Base-by-base conservation (phyloP, 2,113 vertebrate species). In the Rattus rattus region DNA sequence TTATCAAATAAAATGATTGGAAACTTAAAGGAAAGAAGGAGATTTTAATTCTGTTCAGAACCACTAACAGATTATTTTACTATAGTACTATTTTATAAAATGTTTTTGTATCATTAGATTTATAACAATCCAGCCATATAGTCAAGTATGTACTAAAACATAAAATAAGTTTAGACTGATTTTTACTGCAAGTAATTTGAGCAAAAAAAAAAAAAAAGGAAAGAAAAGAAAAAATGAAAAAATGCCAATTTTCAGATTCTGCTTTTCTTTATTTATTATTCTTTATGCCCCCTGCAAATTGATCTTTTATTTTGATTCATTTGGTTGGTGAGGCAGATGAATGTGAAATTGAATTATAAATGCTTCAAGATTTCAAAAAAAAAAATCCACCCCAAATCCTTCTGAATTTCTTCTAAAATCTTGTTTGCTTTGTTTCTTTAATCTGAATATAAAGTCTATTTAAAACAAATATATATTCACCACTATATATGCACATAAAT, bases 1-100 rank as follows among this genome's bases (percentile, higher is more conserved):
- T 56, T 97, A 73, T 75, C 80, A 92, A 95, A 96, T 73, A 33
- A 94, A 94, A 83, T 30, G 2, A 81, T 43, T 30, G 22, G 90
- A 96, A 91, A 92, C 17, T 24, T 36, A 14, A 2, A 4, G 70
- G 26, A 47, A 65, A 92, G 13, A 8, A 90, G 77, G 94, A 81
- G 1, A 67, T 5, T 79, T 91, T 80, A 85, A 65, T 72, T 97
- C 28, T 5, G 17, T 92, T 79, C 85, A 88, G 61, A 91, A 47
- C 73, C 7, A 36, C 4, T 65, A 47, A 85, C 28, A 65, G 19
- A 12, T 67, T 61, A 69, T 70, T 24, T 88, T 26, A 28, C n/a
- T 7, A 39, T 70, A 22, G 1, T 86, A 22, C 16, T 39, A 43
- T 39, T 56, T 73, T 17, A 59, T 19, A 52, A 39, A n/a, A 2